Evolutionary conservation across 2,888 invertebrate genomes (phyloP).

Genomic region (Nemapogon koenigi): DNA sequence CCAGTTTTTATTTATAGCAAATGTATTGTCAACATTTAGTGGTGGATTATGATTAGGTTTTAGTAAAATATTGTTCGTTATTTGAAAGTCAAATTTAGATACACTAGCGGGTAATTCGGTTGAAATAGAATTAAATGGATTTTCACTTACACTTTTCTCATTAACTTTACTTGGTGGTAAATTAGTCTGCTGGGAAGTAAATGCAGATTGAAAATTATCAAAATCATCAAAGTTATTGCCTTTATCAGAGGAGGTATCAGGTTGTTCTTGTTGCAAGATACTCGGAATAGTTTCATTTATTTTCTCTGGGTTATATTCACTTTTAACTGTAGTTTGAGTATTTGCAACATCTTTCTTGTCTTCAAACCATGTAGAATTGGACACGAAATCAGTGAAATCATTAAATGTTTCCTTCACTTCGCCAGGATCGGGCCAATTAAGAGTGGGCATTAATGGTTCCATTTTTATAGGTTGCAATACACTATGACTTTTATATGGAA

Average conservation of each 20-base stretch:
- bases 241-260: not conserved
- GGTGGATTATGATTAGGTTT: too few relatives aligned
- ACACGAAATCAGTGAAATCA: slow-evolving; percentile 48
- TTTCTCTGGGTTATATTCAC: slow-evolving; percentile 6
- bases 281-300: not conserved
- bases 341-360: slow-evolving; percentile 14
- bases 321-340: not conserved
- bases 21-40: too few relatives aligned
- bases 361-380: slow-evolving; percentile 29
- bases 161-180: too few relatives aligned
- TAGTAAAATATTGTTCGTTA: too few relatives aligned
- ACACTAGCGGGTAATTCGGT: too few relatives aligned
- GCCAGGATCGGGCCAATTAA: slow-evolving; percentile 60
- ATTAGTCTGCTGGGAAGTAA: too few relatives aligned
- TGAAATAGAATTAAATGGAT: too few relatives aligned
- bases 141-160: too few relatives aligned
- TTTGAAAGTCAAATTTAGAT: too few relatives aligned
- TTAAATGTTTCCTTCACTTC: slow-evolving; percentile 52
- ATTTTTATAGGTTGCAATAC: slow-evolving; percentile 51
- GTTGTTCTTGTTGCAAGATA: slow-evolving; percentile 2
- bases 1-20: too few relatives aligned
- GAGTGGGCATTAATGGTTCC: slow-evolving; percentile 42
- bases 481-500: slow-evolving; percentile 28
- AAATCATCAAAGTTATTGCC: slow-evolving; percentile 36
- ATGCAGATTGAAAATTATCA: slow-evolving; percentile 51